phyloP scores from a whole-genome alignment of 2,797 vertebrate species.

The Eulemur albifrons region DNA sequence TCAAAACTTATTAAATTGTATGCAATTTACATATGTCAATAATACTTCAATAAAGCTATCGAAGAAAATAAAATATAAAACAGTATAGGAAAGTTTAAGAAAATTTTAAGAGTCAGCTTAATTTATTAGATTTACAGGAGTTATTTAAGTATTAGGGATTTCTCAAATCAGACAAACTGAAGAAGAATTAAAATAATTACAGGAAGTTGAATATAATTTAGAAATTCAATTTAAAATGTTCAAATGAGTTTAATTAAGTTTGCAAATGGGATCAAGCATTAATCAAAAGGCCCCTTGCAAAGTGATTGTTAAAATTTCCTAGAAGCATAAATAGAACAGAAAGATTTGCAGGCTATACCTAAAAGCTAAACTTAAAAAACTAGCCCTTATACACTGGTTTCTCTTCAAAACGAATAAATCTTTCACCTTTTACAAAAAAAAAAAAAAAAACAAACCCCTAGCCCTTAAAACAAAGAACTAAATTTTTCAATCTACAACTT shows the following conservation, averaged over 20 bases:
- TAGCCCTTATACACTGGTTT: neutral
- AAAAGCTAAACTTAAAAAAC: constrained; percentile 27
- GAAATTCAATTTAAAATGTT: constrained; percentile 52
- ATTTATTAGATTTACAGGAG: constrained; percentile 35
- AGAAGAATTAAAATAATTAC: constrained; percentile 50
- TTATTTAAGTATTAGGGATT: neutral
- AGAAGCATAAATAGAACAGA: constrained; percentile 10
- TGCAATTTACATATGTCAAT: neutral
- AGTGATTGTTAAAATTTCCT: constrained; percentile 13
- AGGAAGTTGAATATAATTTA: constrained; percentile 25
- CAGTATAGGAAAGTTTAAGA: neutral
- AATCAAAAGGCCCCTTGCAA: constrained; percentile 36
- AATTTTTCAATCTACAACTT: neutral
- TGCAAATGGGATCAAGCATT: constrained; percentile 28
- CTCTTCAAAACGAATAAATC: too few relatives aligned
- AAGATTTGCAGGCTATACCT: constrained; percentile 1
- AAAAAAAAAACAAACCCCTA: neutral
- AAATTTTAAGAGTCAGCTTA: constrained; percentile 34
- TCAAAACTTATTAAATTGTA: neutral
- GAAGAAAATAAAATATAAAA: constrained; percentile 18
- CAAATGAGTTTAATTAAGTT: constrained; percentile 47
- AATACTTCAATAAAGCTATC: neutral
- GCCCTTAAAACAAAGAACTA: neutral
- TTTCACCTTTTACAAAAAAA: too few relatives aligned
- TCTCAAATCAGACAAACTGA: constrained; percentile 40